A percentile compares a stretch with the other conserved stretches of the same genome.
Evolutionary conservation across 2,113 vertebrate genomes (phyloP).

Genomic region (Naja naja): DNA sequence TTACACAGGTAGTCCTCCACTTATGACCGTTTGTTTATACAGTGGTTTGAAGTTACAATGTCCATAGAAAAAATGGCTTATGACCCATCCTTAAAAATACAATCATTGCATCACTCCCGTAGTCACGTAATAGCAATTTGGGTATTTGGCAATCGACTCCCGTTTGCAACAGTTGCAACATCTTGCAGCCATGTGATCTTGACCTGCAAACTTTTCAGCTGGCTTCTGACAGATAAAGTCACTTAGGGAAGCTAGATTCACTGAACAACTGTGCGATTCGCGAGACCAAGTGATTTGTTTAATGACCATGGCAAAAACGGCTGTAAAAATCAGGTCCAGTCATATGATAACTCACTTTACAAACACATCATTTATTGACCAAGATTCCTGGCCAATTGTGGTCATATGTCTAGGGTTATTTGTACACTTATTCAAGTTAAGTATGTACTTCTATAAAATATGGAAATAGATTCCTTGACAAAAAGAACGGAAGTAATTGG

Average conservation of each 20-base stretch:
- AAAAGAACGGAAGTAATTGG: background rate
- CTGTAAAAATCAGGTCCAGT: background rate
- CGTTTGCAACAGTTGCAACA: background rate
- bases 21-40: background rate
- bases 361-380: background rate
- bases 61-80: background rate
- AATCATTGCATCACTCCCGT: background rate
- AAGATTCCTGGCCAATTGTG: background rate
- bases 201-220: background rate
- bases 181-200: background rate
- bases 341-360: background rate
- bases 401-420: background rate
- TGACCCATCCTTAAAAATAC: background rate
- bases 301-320: background rate
- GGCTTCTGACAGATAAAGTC: background rate
- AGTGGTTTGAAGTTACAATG: background rate
- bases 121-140: background rate
- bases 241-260: background rate
- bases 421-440: background rate
- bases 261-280: background rate
- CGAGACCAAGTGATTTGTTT: background rate
- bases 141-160: background rate
- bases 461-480: slow-evolving; percentile 13
- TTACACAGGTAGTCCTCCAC: background rate
- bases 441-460: background rate